phyloP scores from a whole-genome alignment of 1,140 invertebrate genomes.

The Batillaria attramentaria region DNA sequence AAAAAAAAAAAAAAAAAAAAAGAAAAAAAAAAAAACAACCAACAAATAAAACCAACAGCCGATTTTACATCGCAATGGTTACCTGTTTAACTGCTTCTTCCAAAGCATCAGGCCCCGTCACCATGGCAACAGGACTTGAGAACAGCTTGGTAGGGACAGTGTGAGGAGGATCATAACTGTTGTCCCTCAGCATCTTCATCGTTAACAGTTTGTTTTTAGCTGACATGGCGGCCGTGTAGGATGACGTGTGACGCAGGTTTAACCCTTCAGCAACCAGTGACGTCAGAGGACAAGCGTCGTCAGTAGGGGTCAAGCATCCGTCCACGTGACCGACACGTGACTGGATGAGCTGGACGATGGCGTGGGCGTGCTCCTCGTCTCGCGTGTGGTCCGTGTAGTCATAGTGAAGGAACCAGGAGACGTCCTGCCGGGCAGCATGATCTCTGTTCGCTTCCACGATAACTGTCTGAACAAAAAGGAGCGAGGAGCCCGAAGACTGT shows the following conservation, averaged over 20 bases:
- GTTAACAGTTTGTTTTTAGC: slow-evolving; percentile 53
- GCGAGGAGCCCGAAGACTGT: too few relatives aligned
- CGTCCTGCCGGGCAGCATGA: neutral
- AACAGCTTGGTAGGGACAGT: slow-evolving; percentile 31
- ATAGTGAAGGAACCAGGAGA: slow-evolving; percentile 25
- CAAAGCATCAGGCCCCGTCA: neutral
- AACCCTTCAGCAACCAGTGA: slow-evolving; percentile 10
- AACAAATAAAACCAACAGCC: too few relatives aligned
- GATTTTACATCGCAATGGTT: neutral
- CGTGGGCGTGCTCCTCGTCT: slow-evolving; percentile 29
- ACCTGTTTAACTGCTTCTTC: neutral
- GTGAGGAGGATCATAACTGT: slow-evolving; percentile 45
- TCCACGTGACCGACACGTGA: slow-evolving; percentile 4
- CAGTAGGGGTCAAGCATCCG: slow-evolving; percentile 33
- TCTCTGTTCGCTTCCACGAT: slow-evolving; percentile 42
- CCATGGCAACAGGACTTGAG: neutral
- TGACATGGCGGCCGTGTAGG: slow-evolving; percentile 34
- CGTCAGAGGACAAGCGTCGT: slow-evolving; percentile 24
- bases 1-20: neutral
- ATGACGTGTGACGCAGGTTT: neutral
- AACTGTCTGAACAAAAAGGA: slow-evolving; percentile 43
- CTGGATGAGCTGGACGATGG: slow-evolving; percentile 17
- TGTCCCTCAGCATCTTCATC: slow-evolving; percentile 28
- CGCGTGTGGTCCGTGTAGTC: slow-evolving; percentile 33
- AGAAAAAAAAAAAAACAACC: neutral